Conservation (phyloP, 2,797 vertebrate genomes). For the Margarornis squamiger region DNA sequence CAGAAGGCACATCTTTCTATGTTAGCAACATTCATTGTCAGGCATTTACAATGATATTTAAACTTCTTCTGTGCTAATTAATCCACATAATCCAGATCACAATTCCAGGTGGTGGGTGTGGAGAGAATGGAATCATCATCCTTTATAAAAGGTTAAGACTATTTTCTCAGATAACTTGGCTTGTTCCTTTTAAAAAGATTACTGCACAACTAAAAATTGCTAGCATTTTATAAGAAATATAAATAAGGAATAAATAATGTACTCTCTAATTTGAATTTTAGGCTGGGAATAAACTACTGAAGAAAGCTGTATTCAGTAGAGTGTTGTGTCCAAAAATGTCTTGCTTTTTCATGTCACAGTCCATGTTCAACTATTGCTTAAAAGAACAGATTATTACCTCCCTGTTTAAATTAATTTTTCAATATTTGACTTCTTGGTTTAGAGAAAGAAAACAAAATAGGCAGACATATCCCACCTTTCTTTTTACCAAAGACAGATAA, state of each 20-base stretch:
- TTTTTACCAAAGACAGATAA: conserved; percentile 30
- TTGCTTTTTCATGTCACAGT: not conserved
- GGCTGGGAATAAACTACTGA: not conserved
- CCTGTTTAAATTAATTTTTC: not conserved
- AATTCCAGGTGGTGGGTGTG: not conserved
- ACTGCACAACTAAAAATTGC: not conserved
- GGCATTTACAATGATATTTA: not conserved
- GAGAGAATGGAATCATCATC: not conserved
- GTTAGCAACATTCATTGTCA: not conserved
- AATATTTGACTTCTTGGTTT: not conserved
- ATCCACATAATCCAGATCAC: not conserved
- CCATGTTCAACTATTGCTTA: not conserved
- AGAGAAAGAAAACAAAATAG: conserved; percentile 7
- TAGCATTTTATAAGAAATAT: not conserved
- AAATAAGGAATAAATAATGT: not conserved
- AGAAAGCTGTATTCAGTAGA: not conserved
- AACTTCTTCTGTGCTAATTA: conserved; percentile 15
- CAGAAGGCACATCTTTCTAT: not conserved
- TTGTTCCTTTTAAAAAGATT: conserved; percentile 9
- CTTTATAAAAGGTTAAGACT: conserved; percentile 17
- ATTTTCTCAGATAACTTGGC: not conserved
- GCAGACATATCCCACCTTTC: not conserved
- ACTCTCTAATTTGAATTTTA: not conserved
- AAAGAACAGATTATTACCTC: not conserved
- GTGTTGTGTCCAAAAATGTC: not conserved